These are phyloP conservation scores for Dolichallabes microphthalmus DNA, from an alignment of 2,113 vertebrate genomes.

Conservation along the genomic window DNA sequence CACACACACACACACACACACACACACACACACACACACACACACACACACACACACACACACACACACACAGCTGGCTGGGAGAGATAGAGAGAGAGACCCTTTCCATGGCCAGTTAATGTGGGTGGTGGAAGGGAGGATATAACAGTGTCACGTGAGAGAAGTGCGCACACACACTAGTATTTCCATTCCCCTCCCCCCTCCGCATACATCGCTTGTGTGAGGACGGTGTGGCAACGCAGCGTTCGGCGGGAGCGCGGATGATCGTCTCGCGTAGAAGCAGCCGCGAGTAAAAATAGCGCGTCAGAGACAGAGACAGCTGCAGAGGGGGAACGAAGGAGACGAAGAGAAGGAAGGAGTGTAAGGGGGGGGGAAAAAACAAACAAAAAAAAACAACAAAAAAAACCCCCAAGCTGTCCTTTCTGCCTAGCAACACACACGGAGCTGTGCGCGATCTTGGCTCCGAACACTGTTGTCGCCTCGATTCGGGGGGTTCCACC, in stretches of 20 bases:
- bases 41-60: neutral
- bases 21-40: no score
- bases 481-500: neutral
- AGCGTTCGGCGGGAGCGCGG: neutral
- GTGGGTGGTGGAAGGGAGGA: slow-evolving; percentile 61
- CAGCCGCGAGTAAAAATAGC: slow-evolving; percentile 1
- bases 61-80: neutral
- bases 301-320: neutral
- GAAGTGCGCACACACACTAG: slow-evolving; percentile 3
- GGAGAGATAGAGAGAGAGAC: neutral
- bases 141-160: slow-evolving; percentile 66
- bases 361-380: neutral
- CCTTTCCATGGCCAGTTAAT: slow-evolving; percentile 1
- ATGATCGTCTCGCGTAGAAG: neutral
- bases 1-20: no score
- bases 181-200: slow-evolving; percentile 30
- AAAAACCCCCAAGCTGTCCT: no score
- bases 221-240: neutral
- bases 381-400: neutral
- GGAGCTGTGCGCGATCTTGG: neutral
- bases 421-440: slow-evolving; percentile 57
- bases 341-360: neutral
- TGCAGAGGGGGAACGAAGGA: slow-evolving; percentile 5
- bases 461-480: neutral
- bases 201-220: neutral